Evolutionary conservation across 2,113 vertebrate genomes (phyloP).

Genomic region (Cyphomyrus plagiostoma): DNA sequence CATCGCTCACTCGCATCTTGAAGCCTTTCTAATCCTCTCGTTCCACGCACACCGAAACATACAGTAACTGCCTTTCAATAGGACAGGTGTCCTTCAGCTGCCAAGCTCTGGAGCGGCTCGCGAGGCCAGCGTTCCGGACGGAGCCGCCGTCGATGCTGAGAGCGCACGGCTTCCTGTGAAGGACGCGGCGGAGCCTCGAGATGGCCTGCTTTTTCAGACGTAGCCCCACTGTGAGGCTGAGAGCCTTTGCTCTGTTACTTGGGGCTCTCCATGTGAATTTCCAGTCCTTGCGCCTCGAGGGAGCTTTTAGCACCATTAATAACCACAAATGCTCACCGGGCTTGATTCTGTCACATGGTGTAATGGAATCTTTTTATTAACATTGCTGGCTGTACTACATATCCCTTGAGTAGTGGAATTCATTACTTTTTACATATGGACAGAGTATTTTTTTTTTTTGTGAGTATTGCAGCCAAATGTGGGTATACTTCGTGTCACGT

Average conservation of each 20-base stretch:
- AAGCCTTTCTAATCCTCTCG: neutral
- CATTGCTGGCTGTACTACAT: neutral
- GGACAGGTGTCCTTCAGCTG: neutral
- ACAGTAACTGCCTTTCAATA: neutral
- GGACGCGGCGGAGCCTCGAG: neutral
- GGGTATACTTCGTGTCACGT: neutral
- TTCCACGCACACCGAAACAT: neutral
- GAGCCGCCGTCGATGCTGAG: neutral
- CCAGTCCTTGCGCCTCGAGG: neutral
- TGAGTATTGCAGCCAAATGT: neutral
- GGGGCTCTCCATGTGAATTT: neutral
- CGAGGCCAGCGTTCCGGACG: neutral
- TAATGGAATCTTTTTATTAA: conserved; percentile 3
- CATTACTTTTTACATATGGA: neutral
- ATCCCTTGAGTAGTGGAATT: neutral
- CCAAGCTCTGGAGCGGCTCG: neutral
- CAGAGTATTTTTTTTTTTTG: neutral
- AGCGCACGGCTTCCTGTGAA: neutral
- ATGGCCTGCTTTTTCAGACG: neutral
- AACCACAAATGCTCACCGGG: neutral
- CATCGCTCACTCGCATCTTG: neutral
- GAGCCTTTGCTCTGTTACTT: neutral
- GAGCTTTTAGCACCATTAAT: neutral
- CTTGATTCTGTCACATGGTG: neutral
- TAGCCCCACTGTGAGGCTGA: neutral